Evolutionary conservation across 2,888 invertebrate genomes (phyloP).

Genomic region (Nemotelus pantherinus): DNA sequence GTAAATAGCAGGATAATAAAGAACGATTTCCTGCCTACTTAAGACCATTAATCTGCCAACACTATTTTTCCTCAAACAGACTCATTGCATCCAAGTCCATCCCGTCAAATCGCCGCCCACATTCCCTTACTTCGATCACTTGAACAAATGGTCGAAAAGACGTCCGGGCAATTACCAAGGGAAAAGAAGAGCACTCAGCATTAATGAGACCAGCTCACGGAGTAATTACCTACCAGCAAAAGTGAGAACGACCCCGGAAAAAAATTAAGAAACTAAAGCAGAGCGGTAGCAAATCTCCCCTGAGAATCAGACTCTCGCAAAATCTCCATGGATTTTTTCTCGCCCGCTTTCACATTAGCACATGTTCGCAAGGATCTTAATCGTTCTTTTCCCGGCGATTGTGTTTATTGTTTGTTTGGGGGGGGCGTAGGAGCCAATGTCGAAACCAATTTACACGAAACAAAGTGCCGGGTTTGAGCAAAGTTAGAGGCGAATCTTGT

Average conservation of each 20-base stretch:
- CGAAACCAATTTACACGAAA: slow-evolving; percentile 47
- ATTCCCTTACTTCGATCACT: slow-evolving; percentile 6
- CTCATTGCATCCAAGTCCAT: not conserved
- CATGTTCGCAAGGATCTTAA: not conserved
- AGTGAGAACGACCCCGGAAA: slow-evolving; percentile 19
- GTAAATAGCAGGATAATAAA: slow-evolving; percentile 36
- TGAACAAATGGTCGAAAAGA: slow-evolving; percentile 40
- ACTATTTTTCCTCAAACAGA: slow-evolving; percentile 31
- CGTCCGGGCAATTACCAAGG: slow-evolving; percentile 44
- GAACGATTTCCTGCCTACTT: slow-evolving; percentile 38
- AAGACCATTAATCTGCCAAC: slow-evolving; percentile 41
- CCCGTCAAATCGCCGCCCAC: not conserved
- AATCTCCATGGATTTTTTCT: slow-evolving; percentile 18
- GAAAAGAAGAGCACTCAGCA: slow-evolving; percentile 42
- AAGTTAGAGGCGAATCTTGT: not conserved
- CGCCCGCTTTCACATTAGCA: slow-evolving; percentile 16
- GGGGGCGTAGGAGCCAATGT: slow-evolving; percentile 21
- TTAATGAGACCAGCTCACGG: slow-evolving; percentile 40
- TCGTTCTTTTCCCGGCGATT: not conserved
- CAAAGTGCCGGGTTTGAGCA: not conserved
- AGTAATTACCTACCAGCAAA: slow-evolving; percentile 39
- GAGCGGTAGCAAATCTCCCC: not conserved
- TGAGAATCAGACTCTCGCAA: not conserved
- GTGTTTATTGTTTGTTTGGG: not conserved
- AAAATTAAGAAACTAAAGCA: slow-evolving; percentile 3